Evolutionary conservation across 2,888 invertebrate species (phyloP).

Genomic region (Andrena praecox): DNA sequence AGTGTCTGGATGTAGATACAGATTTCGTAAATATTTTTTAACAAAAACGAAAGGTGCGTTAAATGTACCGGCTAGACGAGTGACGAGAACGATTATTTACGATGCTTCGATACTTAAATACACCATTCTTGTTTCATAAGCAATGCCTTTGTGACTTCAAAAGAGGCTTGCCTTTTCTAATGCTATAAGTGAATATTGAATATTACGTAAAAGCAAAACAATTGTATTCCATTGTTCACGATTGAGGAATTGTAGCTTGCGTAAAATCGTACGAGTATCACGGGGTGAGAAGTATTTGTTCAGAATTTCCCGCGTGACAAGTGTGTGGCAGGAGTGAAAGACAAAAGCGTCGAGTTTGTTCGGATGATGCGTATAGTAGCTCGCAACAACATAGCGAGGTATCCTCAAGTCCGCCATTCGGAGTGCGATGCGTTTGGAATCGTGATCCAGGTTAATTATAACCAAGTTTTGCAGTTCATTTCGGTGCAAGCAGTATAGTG

Average conservation of each 20-base stretch:
- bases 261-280: constrained; percentile 44
- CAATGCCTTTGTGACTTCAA: constrained; percentile 23
- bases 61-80: constrained; percentile 13
- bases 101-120: constrained; percentile 55
- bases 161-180: constrained; percentile 34
- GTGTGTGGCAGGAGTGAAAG: constrained; percentile 20
- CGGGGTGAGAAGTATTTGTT: constrained; percentile 27
- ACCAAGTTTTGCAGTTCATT: not conserved
- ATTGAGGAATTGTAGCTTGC: constrained; percentile 27
- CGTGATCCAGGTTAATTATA: not conserved
- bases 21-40: constrained; percentile 37
- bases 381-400: not conserved
- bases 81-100: constrained; percentile 38
- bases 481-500: not conserved
- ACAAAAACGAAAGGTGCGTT: constrained; percentile 21
- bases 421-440: not conserved
- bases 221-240: constrained; percentile 41
- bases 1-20: constrained; percentile 51
- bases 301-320: constrained; percentile 38
- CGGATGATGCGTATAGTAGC: not conserved
- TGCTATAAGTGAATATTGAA: constrained; percentile 4
- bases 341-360: constrained; percentile 13
- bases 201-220: not conserved
- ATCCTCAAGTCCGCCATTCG: not conserved
- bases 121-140: constrained; percentile 36